Evolutionary conservation across 2,888 invertebrate species (phyloP).

Genomic region (Stegana nigrithorax): DNA sequence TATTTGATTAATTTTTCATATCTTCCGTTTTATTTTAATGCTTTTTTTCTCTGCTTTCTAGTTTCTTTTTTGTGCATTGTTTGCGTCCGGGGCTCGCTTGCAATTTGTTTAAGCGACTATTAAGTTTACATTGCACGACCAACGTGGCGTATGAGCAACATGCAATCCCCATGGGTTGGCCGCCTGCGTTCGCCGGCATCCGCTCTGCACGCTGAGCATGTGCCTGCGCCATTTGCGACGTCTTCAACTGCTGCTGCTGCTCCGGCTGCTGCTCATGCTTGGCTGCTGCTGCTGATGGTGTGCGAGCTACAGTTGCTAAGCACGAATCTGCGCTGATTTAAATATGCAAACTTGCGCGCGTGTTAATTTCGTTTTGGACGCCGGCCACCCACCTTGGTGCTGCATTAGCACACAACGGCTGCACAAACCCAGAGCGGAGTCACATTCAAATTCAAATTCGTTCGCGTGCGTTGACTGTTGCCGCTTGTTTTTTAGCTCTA

Average conservation of each 20-base stretch:
- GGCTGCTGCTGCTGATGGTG: constrained; percentile 23
- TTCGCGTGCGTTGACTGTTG: too few relatives aligned
- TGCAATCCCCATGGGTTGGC: background rate
- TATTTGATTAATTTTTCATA: too few relatives aligned
- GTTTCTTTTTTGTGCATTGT: background rate
- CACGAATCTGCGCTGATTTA: background rate
- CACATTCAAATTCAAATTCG: too few relatives aligned
- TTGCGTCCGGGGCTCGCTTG: background rate
- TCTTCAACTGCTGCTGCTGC: too few relatives aligned
- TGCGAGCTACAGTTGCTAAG: background rate
- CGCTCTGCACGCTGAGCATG: too few relatives aligned
- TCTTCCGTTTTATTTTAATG: background rate
- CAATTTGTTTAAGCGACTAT: background rate
- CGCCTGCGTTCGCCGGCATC: background rate
- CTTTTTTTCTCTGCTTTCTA: background rate
- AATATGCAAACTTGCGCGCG: background rate
- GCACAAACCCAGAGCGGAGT: too few relatives aligned
- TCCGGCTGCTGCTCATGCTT: constrained; percentile 21
- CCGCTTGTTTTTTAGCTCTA: background rate
- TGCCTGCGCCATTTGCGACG: too few relatives aligned
- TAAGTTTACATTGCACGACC: too few relatives aligned
- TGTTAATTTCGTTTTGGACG: constrained; percentile 3
- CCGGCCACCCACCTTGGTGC: too few relatives aligned
- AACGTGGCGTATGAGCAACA: background rate
- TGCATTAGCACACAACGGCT: too few relatives aligned